These are phyloP conservation scores for Drosophila nigrodunni DNA, from an alignment of 1,140 invertebrate genomes.

Conservation along the genomic window DNA sequence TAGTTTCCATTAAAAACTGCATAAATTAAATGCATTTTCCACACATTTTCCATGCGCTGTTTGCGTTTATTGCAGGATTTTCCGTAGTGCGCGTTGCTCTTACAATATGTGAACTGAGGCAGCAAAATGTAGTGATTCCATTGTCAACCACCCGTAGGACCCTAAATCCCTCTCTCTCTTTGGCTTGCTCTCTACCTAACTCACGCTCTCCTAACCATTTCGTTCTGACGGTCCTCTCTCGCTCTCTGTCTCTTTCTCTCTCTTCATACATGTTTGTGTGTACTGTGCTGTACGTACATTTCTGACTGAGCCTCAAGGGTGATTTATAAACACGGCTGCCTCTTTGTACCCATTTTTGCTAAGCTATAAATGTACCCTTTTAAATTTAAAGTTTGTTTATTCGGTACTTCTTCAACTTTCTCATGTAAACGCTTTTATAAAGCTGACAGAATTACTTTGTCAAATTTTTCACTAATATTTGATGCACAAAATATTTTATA, in stretches of 20 bases:
- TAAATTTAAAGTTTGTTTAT: no score
- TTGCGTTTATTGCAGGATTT: conserved; percentile 48
- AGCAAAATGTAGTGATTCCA: conserved; percentile 53
- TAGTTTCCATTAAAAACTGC: conserved; percentile 28
- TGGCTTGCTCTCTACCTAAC: conserved; percentile 6
- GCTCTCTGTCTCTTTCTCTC: conserved; percentile 12
- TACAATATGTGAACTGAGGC: conserved; percentile 63
- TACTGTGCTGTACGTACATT: conserved; percentile 35
- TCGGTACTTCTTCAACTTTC: no score
- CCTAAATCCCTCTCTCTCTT: conserved; percentile 8
- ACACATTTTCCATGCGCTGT: conserved; percentile 4
- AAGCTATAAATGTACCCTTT: no score
- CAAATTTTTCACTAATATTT: no score
- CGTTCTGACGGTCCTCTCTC: neutral
- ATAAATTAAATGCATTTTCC: conserved; percentile 17
- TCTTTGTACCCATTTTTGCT: no score
- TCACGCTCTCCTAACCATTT: conserved; percentile 6
- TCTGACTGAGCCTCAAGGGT: conserved; percentile 11
- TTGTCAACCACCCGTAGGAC: conserved; percentile 22
- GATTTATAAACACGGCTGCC: neutral
- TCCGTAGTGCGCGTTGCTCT: conserved; percentile 56
- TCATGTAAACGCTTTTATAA: no score
- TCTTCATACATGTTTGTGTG: conserved; percentile 6
- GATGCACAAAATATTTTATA: no score
- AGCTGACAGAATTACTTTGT: no score